Conservation (phyloP, 2,888 invertebrate species). For the Mantis religiosa region DNA sequence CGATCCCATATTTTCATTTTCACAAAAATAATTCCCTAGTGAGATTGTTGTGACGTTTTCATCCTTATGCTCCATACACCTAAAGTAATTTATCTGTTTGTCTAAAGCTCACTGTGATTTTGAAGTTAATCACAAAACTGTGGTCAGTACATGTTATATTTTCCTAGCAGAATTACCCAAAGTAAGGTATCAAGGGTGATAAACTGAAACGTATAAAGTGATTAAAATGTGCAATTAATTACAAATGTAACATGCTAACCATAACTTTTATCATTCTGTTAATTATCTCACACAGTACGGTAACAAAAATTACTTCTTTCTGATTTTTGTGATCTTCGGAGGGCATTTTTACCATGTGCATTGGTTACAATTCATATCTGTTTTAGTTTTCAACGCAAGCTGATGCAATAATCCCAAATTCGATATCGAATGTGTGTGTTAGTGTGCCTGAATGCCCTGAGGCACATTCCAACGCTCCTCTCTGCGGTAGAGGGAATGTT, state of each 20-base stretch:
- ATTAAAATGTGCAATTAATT: neutral
- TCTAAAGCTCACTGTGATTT: too few relatives aligned
- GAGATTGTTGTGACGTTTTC: too few relatives aligned
- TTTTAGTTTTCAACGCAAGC: neutral
- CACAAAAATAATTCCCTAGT: too few relatives aligned
- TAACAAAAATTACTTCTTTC: neutral
- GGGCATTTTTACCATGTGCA: neutral
- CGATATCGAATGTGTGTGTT: neutral
- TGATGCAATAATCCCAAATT: neutral
- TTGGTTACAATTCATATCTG: neutral
- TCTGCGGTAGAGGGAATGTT: neutral
- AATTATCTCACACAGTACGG: neutral
- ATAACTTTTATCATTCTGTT: neutral
- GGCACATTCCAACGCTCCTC: neutral
- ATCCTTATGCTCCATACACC: too few relatives aligned
- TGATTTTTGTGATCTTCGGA: neutral
- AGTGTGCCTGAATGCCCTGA: neutral
- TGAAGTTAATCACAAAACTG: too few relatives aligned
- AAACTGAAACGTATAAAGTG: too few relatives aligned
- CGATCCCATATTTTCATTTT: too few relatives aligned
- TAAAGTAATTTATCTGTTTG: too few relatives aligned
- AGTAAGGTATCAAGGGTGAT: too few relatives aligned
- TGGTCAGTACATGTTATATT: too few relatives aligned
- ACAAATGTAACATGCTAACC: neutral
- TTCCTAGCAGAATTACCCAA: too few relatives aligned